Evolutionary conservation across 2,113 vertebrate species (phyloP), one percentile per base, ranked within the genome.

Genomic region (Perognathus longimembris): DNA sequence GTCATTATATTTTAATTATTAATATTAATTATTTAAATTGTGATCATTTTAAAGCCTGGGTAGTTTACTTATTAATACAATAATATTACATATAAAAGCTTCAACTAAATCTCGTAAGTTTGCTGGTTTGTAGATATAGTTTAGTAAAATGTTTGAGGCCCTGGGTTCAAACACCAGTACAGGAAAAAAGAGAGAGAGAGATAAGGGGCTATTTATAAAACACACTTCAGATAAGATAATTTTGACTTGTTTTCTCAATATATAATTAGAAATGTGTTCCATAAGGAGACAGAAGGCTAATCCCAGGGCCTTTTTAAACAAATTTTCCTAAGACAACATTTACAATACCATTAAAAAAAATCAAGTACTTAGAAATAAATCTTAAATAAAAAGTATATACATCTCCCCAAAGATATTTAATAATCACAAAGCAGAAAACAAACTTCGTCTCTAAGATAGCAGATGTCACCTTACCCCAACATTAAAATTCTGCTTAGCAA

Each of bases 51-150:
- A 54, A 54, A 54, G 50, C 12, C 4, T 54, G 14, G 50, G 50
- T 54, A 54, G 50, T 54, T 54, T 54, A n/a, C n/a, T n/a, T n/a
- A 54, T 54, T 54, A 54, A 54, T 18, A 54, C 15, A 54, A 54
- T 54, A 17, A 54, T 54, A 54, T 15, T 54, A 17, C 50, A 54
- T 15, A 18, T 54, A 54, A 54, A 54, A 54, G 50, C 50, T 54
- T 54, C 50, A 85, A 88, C 28, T 91, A 85, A 42, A 76, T 69
- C 69, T 86, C 50, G 82, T 77, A 77, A 85, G 34, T 59, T 22
- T 57, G 40, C 63, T 28, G 24, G 24, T 7, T 22, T 38, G 77
- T 11, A 22, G 34, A 3, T 28, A 79, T 2, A 61, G 54, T 21
- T 57, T 24, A 57, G 24, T 38, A 7, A 34, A 77, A 24, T 18